These are phyloP conservation scores for Cremastinae sp. DNA, from an alignment of 2,888 invertebrate genomes.

Conservation along the genomic window DNA sequence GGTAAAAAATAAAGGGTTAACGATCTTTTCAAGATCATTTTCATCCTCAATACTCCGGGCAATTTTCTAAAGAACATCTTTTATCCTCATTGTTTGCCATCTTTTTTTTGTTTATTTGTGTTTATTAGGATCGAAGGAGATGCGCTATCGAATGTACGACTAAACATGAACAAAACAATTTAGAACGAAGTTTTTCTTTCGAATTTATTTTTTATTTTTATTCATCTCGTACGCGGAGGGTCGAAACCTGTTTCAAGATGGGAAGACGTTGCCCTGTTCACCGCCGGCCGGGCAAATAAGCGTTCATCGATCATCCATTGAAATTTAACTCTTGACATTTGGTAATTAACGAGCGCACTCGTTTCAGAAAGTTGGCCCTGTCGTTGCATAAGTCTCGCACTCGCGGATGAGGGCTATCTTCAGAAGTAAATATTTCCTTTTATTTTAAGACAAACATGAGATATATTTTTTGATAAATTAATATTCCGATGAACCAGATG, in stretches of 20 bases:
- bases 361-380: conserved; percentile 41
- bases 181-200: conserved; percentile 38
- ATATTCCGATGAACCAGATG: no score
- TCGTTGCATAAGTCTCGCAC: conserved; percentile 39
- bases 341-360: conserved; percentile 77
- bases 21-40: conserved; percentile 35
- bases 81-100: no score
- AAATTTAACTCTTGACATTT: conserved; percentile 76
- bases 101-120: conserved; percentile 14
- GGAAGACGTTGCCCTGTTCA: conserved; percentile 61
- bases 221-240: conserved; percentile 33
- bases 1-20: conserved; percentile 48
- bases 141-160: conserved; percentile 45
- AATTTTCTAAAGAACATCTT: no score
- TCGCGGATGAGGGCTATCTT: conserved; percentile 14
- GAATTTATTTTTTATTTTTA: neutral
- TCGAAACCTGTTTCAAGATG: conserved; percentile 73
- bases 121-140: conserved; percentile 54
- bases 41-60: no score
- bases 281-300: conserved; percentile 53
- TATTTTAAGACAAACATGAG: neutral
- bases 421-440: neutral
- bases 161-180: conserved; percentile 44
- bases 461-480: no score
- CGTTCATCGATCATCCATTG: conserved; percentile 78